Evolutionary conservation across 2,888 invertebrate species (phyloP).

Genomic region (Schizaphis graminum): DNA sequence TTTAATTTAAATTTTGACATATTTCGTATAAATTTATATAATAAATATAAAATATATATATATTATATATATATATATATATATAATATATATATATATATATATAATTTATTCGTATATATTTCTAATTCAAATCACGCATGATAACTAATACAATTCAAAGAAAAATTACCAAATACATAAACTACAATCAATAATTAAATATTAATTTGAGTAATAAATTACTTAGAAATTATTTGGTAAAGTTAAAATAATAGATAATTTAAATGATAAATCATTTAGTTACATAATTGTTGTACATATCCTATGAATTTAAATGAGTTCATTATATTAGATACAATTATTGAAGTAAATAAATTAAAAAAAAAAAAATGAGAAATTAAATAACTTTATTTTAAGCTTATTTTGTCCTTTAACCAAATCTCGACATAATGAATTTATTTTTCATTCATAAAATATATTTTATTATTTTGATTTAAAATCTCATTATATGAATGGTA

Average conservation of each 20-base stretch:
- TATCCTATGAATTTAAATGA: not conserved
- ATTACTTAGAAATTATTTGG: not conserved
- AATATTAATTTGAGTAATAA: not conserved
- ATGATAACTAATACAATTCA: not conserved
- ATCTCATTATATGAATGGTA: constrained; percentile 14
- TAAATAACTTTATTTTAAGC: not conserved
- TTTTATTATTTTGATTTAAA: constrained; percentile 30
- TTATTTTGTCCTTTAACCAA: not conserved
- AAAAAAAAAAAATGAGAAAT: not conserved
- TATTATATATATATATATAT: no score
- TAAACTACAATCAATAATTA: not conserved
- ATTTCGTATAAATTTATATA: no score
- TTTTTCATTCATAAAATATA: not conserved
- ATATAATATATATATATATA: no score
- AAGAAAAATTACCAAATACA: not conserved
- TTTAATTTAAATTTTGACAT: no score
- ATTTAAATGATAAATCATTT: not conserved
- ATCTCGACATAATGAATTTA: not conserved
- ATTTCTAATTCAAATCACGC: not conserved
- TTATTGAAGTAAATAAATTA: not conserved
- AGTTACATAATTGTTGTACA: no score
- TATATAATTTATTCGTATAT: no score
- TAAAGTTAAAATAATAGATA: not conserved
- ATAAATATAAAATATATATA: no score
- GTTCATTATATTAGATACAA: not conserved